Evolutionary conservation across 2,888 invertebrate genomes (phyloP), one percentile per base, ranked within the genome.

Genomic region (Heteromyza rotundicornis): DNA sequence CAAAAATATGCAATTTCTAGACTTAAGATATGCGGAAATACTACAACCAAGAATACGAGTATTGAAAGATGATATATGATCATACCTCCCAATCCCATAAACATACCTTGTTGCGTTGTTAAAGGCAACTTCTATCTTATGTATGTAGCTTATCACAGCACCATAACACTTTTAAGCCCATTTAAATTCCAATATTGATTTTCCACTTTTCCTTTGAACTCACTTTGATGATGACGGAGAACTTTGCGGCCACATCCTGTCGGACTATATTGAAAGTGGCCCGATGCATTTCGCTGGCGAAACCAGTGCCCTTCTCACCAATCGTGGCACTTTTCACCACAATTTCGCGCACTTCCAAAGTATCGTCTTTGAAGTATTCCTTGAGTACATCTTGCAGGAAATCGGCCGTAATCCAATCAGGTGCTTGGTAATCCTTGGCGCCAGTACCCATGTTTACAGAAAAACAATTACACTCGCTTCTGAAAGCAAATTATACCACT

Each of bases 271-370:
- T 74, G 27, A 82, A 80, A 17, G 70, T 69, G n/a, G 77, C 78
- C 2, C 83, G 75, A 67, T 83, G 82, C 77, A 83, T 77, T 68
- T 80, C 77, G 62, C 83, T 83, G 14, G 81, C 81, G 66, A 80
- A 82, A 17, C 79, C 79, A n/a, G 57, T 65, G n/a, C 67, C 65
- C 40, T 40, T 68, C 49, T 77, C 76, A 20, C 68, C 76, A 1
- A 62, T 63, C 2, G 66, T 62, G 10, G 75, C 71, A 61, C 74
- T 73, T 62, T 76, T 77, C 14, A 79, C 76, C 50, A 78, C 59
- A 57, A 81, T 65, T 51, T 80, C 78, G 23, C 68, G 71, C 1
- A 81, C 73, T 14, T 68, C 64, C 47, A 80, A 60, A 5, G 73
- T 71, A n/a, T 80, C 73, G 60, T 79, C 80, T 65, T 82, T 81